A percentile compares a stretch with the other conserved stretches of the same genome.
phyloP scores from a whole-genome alignment of 1,140 invertebrate genomes.

The Caerostris extrusa region DNA sequence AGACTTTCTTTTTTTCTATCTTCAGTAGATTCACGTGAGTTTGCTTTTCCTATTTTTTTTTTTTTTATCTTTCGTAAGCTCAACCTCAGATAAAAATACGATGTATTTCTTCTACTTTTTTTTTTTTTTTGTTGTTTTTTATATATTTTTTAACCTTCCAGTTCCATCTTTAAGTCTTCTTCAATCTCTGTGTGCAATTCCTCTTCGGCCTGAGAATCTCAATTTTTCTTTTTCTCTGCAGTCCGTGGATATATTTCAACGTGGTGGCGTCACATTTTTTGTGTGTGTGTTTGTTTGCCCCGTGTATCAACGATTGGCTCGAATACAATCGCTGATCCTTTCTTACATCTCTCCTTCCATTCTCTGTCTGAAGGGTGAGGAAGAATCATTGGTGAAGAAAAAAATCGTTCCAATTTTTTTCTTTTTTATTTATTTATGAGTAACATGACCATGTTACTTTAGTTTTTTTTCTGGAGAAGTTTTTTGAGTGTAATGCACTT shows the following conservation, averaged over 20 bases:
- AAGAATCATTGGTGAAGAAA: neutral
- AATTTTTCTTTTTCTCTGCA: neutral
- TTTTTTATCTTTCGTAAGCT: neutral
- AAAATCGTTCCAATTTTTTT: neutral
- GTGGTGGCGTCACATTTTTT: neutral
- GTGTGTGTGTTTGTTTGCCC: neutral
- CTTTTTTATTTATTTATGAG: too few relatives aligned
- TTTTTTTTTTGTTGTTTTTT: neutral
- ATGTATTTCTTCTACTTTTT: too few relatives aligned
- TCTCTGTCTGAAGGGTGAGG: neutral
- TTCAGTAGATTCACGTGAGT: slow-evolving; percentile 19
- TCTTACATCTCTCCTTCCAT: slow-evolving; percentile 5
- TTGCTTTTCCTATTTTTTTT: neutral
- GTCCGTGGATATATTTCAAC: neutral
- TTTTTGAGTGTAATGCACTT: too few relatives aligned
- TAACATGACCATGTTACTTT: too few relatives aligned
- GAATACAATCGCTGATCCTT: slow-evolving; percentile 24
- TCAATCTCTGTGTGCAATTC: slow-evolving; percentile 46
- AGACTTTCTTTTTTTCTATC: neutral
- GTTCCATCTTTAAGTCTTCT: slow-evolving; percentile 2
- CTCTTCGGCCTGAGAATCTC: neutral
- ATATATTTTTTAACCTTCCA: neutral
- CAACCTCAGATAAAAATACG: neutral
- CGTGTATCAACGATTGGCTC: slow-evolving; percentile 11
- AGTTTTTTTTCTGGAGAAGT: too few relatives aligned